These are phyloP conservation scores for Copsychus sechellarum DNA, from an alignment of 2,113 vertebrate species.

Conservation along the genomic window DNA sequence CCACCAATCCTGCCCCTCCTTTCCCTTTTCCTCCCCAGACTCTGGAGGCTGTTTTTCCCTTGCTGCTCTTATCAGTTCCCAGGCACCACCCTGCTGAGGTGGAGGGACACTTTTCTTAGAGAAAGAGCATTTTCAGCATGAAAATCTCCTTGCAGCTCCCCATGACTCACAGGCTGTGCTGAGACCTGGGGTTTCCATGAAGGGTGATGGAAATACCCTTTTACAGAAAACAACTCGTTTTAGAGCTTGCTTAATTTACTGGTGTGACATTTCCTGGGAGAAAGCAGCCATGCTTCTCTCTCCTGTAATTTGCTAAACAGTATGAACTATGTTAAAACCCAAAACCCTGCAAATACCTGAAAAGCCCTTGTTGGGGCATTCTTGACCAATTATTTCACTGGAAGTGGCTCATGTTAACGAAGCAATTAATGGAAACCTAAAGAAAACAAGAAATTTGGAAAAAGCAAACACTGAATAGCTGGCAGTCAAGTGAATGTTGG, in stretches of 20 bases:
- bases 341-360: neutral
- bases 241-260: neutral
- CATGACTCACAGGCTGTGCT: neutral
- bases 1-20: neutral
- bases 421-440: slow-evolving; percentile 19
- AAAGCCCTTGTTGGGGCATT: neutral
- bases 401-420: neutral
- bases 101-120: neutral
- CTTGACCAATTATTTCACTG: neutral
- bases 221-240: neutral
- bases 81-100: neutral
- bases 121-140: neutral
- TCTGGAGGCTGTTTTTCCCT: neutral
- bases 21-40: slow-evolving; percentile 30
- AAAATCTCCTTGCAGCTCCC: neutral
- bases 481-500: neutral
- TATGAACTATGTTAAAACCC: neutral
- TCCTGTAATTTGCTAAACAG: neutral
- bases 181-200: neutral
- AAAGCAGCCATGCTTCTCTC: neutral
- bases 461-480: neutral
- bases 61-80: slow-evolving; percentile 17
- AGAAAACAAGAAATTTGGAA: slow-evolving; percentile 9
- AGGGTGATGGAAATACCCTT: neutral
- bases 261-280: neutral